Evolutionary conservation across 2,888 invertebrate genomes (phyloP).

Genomic region (Dolomedes plantarius): DNA sequence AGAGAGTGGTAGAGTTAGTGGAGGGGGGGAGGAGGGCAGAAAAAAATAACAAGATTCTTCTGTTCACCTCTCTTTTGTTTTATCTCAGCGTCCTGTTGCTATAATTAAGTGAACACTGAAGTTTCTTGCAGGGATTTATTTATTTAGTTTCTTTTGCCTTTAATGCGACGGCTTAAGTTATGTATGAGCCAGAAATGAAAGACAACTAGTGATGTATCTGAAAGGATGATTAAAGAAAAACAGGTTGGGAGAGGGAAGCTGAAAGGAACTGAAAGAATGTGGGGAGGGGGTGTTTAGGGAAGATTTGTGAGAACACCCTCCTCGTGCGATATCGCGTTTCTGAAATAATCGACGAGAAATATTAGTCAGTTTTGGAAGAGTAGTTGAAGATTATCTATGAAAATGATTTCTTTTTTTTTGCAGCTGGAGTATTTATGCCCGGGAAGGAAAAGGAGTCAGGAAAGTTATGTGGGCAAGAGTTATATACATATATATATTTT

Average conservation of each 20-base stretch:
- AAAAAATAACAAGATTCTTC: conserved; percentile 53
- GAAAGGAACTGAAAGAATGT: no score
- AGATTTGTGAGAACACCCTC: conserved; percentile 35
- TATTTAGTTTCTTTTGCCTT: conserved; percentile 15
- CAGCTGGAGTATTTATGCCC: neutral
- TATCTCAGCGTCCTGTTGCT: conserved; percentile 49
- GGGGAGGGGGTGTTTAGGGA: conserved; percentile 16
- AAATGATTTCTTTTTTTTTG: neutral
- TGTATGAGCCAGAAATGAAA: conserved; percentile 55
- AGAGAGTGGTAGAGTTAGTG: conserved; percentile 12
- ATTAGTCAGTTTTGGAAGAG: neutral
- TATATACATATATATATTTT: no score
- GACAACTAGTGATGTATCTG: conserved; percentile 60
- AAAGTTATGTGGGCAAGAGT: no score
- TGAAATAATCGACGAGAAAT: neutral
- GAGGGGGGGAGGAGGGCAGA: neutral
- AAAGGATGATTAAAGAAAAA: conserved; percentile 65
- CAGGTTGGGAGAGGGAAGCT: conserved; percentile 25
- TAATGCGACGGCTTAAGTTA: conserved; percentile 58
- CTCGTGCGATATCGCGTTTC: neutral
- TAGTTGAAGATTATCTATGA: conserved; percentile 3
- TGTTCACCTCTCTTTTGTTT: conserved; percentile 50
- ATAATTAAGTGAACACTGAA: conserved; percentile 55
- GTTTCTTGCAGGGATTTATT: conserved; percentile 26
- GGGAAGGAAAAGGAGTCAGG: no score